phyloP scores from a whole-genome alignment of 2,888 invertebrate species.

The Trimorus sp. region DNA sequence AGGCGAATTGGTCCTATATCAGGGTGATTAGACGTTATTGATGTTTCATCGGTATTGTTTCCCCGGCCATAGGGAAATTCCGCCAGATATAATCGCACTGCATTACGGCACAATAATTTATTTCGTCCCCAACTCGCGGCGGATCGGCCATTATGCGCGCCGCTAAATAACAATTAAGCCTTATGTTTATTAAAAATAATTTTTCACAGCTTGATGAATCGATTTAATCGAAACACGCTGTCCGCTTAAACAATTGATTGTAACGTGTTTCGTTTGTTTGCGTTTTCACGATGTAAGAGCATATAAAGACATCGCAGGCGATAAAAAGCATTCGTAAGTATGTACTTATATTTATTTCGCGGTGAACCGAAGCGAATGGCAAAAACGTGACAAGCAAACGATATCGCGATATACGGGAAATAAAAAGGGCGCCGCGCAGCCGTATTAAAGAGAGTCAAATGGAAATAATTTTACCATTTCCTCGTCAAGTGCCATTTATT shows the following conservation, averaged over 20 bases:
- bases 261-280: slow-evolving; percentile 43
- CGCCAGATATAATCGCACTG: slow-evolving; percentile 66
- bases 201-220: not conserved
- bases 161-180: slow-evolving; percentile 63
- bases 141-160: slow-evolving; percentile 52
- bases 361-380: slow-evolving; percentile 79
- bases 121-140: slow-evolving; percentile 42
- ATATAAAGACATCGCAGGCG: slow-evolving; percentile 55
- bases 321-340: slow-evolving; percentile 68
- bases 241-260: slow-evolving; percentile 1
- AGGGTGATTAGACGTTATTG: slow-evolving; percentile 78
- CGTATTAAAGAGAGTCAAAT: slow-evolving; percentile 62
- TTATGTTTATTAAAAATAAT: slow-evolving; percentile 54
- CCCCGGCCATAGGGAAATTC: slow-evolving; percentile 65
- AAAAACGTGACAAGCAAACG: slow-evolving; percentile 79
- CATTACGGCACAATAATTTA: slow-evolving; percentile 65
- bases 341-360: slow-evolving; percentile 76
- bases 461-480: slow-evolving; percentile 52
- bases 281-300: slow-evolving; percentile 43
- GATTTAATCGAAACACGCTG: not conserved
- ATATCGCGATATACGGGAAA: slow-evolving; percentile 76
- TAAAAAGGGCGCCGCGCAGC: slow-evolving; percentile 75
- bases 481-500: slow-evolving; percentile 36
- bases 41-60: slow-evolving; percentile 72
- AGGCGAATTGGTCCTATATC: slow-evolving; percentile 72